Evolutionary conservation across 2,113 vertebrate species (phyloP).

Genomic region (Galbula dea): DNA sequence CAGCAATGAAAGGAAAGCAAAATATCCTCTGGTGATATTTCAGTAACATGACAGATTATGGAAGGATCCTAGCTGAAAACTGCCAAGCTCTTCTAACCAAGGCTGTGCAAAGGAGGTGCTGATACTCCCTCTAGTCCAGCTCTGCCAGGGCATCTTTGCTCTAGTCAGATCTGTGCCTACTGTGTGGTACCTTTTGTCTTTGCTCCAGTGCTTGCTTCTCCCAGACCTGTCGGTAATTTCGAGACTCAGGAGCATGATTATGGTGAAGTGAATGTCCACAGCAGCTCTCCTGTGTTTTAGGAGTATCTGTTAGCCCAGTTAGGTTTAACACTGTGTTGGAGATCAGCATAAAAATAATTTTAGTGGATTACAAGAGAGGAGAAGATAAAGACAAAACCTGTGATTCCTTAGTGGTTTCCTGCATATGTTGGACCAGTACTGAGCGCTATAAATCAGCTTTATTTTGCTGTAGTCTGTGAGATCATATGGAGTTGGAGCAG

Average conservation of each 20-base stretch:
- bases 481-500: neutral
- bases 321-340: neutral
- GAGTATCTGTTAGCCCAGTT: neutral
- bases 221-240: neutral
- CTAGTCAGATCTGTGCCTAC: accelerated
- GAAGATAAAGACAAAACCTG: neutral
- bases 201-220: neutral
- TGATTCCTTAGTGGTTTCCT: neutral
- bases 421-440: no score
- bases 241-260: neutral
- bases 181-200: neutral
- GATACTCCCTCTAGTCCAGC: neutral
- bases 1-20: neutral
- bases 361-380: neutral
- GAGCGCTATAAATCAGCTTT: neutral
- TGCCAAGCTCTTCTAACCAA: neutral
- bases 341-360: neutral
- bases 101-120: neutral
- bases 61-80: accelerated
- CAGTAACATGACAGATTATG: neutral
- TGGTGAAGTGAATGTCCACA: neutral
- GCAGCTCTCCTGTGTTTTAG: neutral
- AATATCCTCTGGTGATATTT: neutral
- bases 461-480: neutral
- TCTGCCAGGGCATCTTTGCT: neutral